Percentiles rank a stretch among this genome's conserved stretches.
Evolutionary conservation across 2,113 vertebrate genomes (phyloP).

Genomic region (Burhinus bistriatus): DNA sequence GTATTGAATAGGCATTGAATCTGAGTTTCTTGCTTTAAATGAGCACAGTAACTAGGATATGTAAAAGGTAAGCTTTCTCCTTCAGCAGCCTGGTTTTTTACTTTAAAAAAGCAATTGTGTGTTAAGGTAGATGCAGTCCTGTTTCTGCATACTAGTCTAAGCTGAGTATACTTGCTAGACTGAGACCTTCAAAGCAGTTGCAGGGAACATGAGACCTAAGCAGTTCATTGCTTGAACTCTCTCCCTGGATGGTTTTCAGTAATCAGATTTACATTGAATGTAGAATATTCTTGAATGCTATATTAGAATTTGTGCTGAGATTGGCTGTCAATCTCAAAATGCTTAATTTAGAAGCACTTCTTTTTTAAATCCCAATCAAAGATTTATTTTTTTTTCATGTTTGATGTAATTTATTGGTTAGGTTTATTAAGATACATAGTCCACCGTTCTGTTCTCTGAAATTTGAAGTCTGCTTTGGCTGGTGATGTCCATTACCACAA

Average conservation of each 20-base stretch:
- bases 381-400: background rate
- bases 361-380: background rate
- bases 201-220: background rate
- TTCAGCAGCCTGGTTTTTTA: background rate
- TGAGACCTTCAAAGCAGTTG: background rate
- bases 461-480: background rate
- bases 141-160: background rate
- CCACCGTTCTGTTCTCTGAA: background rate
- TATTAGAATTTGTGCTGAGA: background rate
- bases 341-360: background rate
- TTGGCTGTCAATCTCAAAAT: background rate
- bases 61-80: background rate
- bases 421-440: background rate
- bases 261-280: background rate
- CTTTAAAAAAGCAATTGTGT: background rate
- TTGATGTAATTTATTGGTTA: background rate
- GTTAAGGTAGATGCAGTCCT: background rate
- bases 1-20: background rate
- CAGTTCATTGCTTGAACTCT: background rate
- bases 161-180: background rate
- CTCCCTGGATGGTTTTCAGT: background rate
- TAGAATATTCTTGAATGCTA: background rate
- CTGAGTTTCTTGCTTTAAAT: background rate
- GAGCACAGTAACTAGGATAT: background rate
- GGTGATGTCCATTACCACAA: background rate